phyloP scores from a whole-genome alignment of 1,140 invertebrate species.

The Pararge aegeria region DNA sequence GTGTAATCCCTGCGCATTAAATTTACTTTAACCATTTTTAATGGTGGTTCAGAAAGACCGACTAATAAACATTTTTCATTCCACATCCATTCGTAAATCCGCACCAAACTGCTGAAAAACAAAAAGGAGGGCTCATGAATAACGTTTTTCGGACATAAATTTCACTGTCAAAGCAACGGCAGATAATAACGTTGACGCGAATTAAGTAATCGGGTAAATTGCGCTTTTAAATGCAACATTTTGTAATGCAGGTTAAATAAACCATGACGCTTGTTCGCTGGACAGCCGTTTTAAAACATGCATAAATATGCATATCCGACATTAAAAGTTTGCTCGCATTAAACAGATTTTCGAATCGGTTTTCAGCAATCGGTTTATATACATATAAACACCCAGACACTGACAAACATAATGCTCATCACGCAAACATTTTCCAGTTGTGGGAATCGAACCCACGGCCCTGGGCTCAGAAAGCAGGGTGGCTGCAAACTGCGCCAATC shows the following conservation, averaged over 20 bases:
- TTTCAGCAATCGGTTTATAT: too few relatives aligned
- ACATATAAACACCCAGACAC: too few relatives aligned
- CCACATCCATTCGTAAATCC: not conserved
- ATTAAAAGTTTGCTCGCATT: slow-evolving; percentile 9
- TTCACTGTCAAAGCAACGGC: slow-evolving; percentile 17
- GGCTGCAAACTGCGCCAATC: too few relatives aligned
- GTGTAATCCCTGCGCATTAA: too few relatives aligned
- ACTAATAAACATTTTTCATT: not conserved
- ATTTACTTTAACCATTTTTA: too few relatives aligned
- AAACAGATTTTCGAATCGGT: not conserved
- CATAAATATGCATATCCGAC: slow-evolving; percentile 32
- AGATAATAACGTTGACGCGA: slow-evolving; percentile 27
- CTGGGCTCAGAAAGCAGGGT: too few relatives aligned
- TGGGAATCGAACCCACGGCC: too few relatives aligned
- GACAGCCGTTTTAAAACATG: slow-evolving; percentile 30
- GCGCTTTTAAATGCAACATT: slow-evolving; percentile 21
- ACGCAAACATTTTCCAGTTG: too few relatives aligned
- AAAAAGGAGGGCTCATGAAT: slow-evolving; percentile 6
- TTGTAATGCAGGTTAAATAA: slow-evolving; percentile 25
- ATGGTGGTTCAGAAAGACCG: too few relatives aligned
- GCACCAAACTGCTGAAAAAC: slow-evolving; percentile 6
- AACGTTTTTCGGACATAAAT: slow-evolving; percentile 25
- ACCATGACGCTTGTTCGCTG: slow-evolving; percentile 24
- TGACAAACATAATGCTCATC: too few relatives aligned
- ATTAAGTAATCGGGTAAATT: slow-evolving; percentile 30